A percentile compares a stretch with the other conserved stretches of the same genome.
Conservation (phyloP, 2,888 invertebrate species). For the Brachynemurus nebulosus region DNA sequence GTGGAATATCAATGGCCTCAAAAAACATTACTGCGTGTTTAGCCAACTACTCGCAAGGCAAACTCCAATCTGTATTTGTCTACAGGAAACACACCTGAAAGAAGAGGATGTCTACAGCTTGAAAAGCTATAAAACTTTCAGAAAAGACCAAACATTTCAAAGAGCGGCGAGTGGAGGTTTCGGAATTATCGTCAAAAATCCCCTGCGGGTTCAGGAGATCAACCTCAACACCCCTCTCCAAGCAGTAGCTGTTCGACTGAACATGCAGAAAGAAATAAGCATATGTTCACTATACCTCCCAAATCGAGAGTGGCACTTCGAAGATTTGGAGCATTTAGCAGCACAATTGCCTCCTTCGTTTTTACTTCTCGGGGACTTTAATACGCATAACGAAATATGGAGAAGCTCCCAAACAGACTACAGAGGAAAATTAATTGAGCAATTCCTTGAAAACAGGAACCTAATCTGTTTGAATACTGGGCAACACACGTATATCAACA, state of each 20-base stretch:
- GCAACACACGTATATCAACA: conserved; percentile 16
- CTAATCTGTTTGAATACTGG: conserved; percentile 8
- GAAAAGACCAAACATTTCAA: too few relatives aligned
- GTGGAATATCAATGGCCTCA: neutral
- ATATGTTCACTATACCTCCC: conserved; percentile 17
- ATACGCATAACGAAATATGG: too few relatives aligned
- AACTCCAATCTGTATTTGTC: neutral
- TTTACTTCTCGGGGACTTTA: too few relatives aligned
- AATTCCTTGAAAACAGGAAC: conserved; percentile 9
- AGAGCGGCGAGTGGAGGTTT: conserved; percentile 16
- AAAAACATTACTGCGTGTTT: neutral
- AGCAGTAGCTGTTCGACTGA: conserved; percentile 5
- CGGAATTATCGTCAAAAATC: conserved; percentile 12
- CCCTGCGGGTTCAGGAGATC: conserved; percentile 11
- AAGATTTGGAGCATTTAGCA: too few relatives aligned
- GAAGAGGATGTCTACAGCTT: neutral
- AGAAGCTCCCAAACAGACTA: conserved; percentile 11
- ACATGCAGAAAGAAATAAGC: conserved; percentile 8
- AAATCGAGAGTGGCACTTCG: too few relatives aligned
- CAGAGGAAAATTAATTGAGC: conserved; percentile 14
- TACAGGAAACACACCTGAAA: conserved; percentile 4
- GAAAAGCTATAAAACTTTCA: too few relatives aligned
- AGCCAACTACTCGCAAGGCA: neutral
- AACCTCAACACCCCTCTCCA: conserved; percentile 8
- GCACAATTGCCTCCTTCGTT: too few relatives aligned